Evolutionary conservation across 2,113 vertebrate genomes (phyloP), one percentile per base, ranked within the genome.

Genomic region (Agapornis roseicollis): DNA sequence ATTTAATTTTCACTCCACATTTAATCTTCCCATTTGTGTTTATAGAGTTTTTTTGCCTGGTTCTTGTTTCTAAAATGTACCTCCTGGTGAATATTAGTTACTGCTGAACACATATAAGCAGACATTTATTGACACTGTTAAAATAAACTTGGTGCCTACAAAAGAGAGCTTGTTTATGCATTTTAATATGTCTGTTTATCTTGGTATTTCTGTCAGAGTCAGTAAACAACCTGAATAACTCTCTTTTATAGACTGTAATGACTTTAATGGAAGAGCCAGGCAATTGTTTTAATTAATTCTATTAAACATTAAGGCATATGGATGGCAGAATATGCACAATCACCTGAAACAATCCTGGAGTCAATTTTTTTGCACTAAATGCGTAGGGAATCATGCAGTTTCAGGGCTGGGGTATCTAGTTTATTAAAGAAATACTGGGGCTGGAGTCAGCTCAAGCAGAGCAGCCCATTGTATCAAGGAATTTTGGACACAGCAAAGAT

Each of bases 81-180:
- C 94, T 95, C 69, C 60, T 89, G 84, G 93, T 95, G 80, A 94
- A 11, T 33, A 77, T 85, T 91, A 9, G 6, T 94, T 90, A 81
- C 56, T 29, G 18, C 90, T 87, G 66, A 91, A 87, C 74, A 49
- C 77, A 31, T 85, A 27, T 35, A 78, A 91, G 61, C 42, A 78
- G 88, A 85, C 86, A 63, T 94, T 96, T 97, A 96, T 95, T 96
- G 92, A 89, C 92, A 92, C 24, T 89, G 72, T 83, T 91, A 95
- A 91, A 89, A 94, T 82, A 95, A 98, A 97, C 93, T 47, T 88
- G 94, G 56, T 91, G 39, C 39, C 47, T 86, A 77, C 84, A 89
- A 96, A 91, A 74, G 60, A 87, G 85, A 92, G 44, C 65, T 88
- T 79, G 78, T 88, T 96, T 95, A 80, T 92, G 76, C 83, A 96